These are phyloP conservation scores for Brevimyrus niger DNA, from an alignment of 2,113 vertebrate genomes.

Conservation along the genomic window DNA sequence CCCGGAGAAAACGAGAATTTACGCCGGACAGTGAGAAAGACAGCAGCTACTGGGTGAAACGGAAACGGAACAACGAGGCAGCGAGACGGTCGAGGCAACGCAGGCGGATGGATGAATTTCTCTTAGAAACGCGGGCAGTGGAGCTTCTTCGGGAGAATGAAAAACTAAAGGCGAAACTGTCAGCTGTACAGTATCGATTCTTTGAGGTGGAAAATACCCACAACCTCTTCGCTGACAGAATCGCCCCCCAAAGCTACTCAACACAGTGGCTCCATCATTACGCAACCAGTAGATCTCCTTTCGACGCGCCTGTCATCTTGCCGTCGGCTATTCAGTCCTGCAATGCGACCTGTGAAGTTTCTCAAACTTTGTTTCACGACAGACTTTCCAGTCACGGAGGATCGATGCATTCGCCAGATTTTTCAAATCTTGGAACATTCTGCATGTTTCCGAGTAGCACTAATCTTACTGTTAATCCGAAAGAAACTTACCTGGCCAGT, in stretches of 20 bases:
- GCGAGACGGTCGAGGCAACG: conserved; percentile 50
- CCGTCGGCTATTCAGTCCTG: not conserved
- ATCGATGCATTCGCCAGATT: not conserved
- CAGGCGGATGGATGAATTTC: conserved; percentile 40
- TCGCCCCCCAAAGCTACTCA: not conserved
- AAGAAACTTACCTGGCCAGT: not conserved
- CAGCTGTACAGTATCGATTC: conserved; percentile 23
- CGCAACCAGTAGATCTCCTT: not conserved
- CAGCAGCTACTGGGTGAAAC: conserved; percentile 45
- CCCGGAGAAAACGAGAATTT: conserved; percentile 40
- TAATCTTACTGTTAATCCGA: not conserved
- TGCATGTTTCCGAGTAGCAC: not conserved
- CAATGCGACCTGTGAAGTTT: not conserved
- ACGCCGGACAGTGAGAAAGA: conserved; percentile 42
- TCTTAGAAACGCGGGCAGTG: conserved; percentile 40
- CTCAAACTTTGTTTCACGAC: conserved; percentile 5
- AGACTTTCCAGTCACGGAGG: not conserved
- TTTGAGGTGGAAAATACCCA: not conserved
- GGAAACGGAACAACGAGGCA: conserved; percentile 51
- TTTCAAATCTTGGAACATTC: not conserved
- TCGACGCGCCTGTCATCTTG: not conserved
- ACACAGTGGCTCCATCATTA: not conserved
- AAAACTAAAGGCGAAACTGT: conserved; percentile 41
- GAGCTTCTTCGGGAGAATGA: conserved; percentile 48
- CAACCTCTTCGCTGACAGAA: not conserved